phyloP scores from a whole-genome alignment of 1,140 invertebrate genomes.

The Dendroctonus valens region DNA sequence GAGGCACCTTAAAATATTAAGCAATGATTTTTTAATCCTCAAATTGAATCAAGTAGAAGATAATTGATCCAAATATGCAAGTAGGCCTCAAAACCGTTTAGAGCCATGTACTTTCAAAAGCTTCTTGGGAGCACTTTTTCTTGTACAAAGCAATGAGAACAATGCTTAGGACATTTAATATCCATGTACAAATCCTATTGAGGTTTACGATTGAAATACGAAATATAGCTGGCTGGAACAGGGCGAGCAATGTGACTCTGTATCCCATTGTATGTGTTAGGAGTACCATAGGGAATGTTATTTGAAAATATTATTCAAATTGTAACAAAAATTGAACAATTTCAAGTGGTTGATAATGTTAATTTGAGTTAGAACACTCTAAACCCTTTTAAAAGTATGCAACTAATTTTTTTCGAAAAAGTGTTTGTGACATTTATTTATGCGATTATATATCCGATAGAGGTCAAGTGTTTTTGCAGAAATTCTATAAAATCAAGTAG shows the following conservation, averaged over 20 bases:
- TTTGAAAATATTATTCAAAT: too few species aligned
- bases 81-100: too few species aligned
- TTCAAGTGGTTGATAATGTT: too few species aligned
- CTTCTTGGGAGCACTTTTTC: slow-evolving; percentile 21
- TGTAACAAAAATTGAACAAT: slow-evolving; percentile 23
- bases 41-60: too few species aligned
- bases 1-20: slow-evolving; percentile 61
- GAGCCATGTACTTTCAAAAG: slow-evolving; percentile 31
- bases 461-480: too few species aligned
- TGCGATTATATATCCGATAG: too few species aligned
- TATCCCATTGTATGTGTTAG: slow-evolving; percentile 30
- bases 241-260: slow-evolving; percentile 30
- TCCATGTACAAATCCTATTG: slow-evolving; percentile 35
- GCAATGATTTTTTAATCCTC: slow-evolving; percentile 52
- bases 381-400: too few species aligned
- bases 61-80: too few species aligned
- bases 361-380: too few species aligned
- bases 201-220: slow-evolving; percentile 26
- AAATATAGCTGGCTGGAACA: slow-evolving; percentile 43
- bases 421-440: too few species aligned
- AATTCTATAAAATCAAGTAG: too few species aligned
- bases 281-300: slow-evolving; percentile 31
- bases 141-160: slow-evolving; percentile 37
- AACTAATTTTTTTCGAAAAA: too few species aligned
- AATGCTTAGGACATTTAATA: slow-evolving; percentile 32